Percentiles rank a stretch among this genome's conserved stretches.
Evolutionary conservation across 1,140 invertebrate genomes (phyloP).

Genomic region (Myzus persicae): DNA sequence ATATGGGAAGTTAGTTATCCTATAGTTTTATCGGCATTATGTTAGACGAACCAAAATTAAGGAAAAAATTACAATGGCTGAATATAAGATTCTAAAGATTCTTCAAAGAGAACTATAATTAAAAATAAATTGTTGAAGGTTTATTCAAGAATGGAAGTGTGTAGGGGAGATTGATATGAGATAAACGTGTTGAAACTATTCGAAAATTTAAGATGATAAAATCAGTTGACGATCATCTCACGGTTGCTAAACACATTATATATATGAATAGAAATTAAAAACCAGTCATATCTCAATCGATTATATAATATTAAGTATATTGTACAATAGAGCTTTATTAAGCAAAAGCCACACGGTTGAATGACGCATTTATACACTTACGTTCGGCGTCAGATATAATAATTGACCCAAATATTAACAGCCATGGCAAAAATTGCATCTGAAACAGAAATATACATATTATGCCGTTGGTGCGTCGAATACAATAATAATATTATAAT

Average conservation of each 20-base stretch:
- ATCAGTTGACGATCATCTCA: background rate
- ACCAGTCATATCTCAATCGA: background rate
- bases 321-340: background rate
- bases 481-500: background rate
- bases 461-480: no score
- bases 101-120: background rate
- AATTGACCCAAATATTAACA: conserved; percentile 22
- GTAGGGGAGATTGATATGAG: background rate
- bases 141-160: background rate
- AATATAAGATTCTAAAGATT: background rate
- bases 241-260: background rate
- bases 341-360: background rate
- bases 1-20: background rate
- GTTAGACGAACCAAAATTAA: background rate
- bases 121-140: background rate
- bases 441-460: conserved; percentile 18
- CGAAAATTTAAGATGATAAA: background rate
- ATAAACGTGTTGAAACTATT: background rate
- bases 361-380: conserved; percentile 24
- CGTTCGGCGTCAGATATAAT: conserved; percentile 43
- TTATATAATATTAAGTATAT: background rate
- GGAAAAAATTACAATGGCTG: background rate
- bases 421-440: conserved; percentile 39
- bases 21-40: background rate
- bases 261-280: background rate